A percentile compares a stretch with the other conserved stretches of the same genome.
phyloP scores from a whole-genome alignment of 2,888 invertebrate genomes.

The Tinea pellionella region DNA sequence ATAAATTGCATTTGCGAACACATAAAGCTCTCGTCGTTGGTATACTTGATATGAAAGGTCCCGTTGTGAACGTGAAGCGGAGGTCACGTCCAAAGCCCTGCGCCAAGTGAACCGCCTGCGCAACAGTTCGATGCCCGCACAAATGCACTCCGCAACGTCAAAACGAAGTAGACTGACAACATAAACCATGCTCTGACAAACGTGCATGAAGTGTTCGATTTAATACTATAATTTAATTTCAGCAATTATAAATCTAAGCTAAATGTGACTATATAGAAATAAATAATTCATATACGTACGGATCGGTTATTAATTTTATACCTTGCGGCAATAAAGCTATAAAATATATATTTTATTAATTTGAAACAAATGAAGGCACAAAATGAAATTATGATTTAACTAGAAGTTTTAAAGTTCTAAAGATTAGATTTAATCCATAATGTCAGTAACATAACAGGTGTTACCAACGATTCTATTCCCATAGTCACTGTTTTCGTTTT shows the following conservation, averaged over 20 bases:
- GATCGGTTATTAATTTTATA: no score
- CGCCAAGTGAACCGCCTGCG: constrained; percentile 22
- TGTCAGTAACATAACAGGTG: background rate
- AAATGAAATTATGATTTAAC: no score
- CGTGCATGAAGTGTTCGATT: constrained; percentile 5
- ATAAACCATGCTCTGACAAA: background rate
- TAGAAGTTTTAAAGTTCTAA: no score
- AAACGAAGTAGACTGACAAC: constrained; percentile 1
- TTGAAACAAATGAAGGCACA: no score
- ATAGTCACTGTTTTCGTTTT: constrained; percentile 16
- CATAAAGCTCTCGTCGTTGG: constrained; percentile 1
- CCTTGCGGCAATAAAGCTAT: no score
- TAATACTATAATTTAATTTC: background rate
- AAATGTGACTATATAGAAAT: no score
- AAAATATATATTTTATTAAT: no score
- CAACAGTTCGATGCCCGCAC: constrained; percentile 33
- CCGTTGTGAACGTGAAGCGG: constrained; percentile 37
- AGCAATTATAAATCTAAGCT: no score
- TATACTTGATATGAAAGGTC: constrained; percentile 37
- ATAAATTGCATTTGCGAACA: constrained; percentile 9
- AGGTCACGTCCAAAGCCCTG: constrained; percentile 46
- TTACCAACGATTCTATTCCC: constrained; percentile 22
- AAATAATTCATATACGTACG: no score
- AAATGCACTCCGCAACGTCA: constrained; percentile 9
- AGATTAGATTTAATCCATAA: no score